Base-by-base conservation (phyloP, 2,113 vertebrate species). In the Chlorocebus sabaeus region DNA sequence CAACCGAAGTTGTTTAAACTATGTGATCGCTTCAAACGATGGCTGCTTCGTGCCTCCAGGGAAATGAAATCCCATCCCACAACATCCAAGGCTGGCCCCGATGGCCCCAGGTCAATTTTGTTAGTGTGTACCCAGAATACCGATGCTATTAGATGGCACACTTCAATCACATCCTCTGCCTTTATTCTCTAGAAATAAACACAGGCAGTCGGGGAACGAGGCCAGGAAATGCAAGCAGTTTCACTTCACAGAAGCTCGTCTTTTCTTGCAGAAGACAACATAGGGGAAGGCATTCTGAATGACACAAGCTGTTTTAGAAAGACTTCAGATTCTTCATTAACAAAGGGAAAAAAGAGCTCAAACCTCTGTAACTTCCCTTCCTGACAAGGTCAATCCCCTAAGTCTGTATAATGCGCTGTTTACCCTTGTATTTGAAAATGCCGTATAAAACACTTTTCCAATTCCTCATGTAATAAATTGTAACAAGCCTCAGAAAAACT, bases 111-210 rank as follows among this genome's bases (percentile, higher is more conserved):
- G 78, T 38, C 43, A 16, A 30, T 18, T 1, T 1, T 30, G 18
- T 17, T 45, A 40, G 30, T 18, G 8, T 11, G 27, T 17, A 38
- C 40, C 1, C 8, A 57, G 40, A 22, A n/a, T 30, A 5, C 40
- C 43, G 6, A 12, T 8, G 16, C 27, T 2, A 2, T 0, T 4
- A n/a, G 48, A 13, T 22, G 9, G 35, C 11, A 45, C 25, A 40
- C 68, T 30, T 18, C 40, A 43, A 38, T 6, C 16, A 59, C 8
- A 25, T 3, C 83, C 67, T 43, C 40, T 8, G 61, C 4, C 22
- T 55, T 50, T n/a, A 61, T 18, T 55, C n/a, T 8, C 11, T 61
- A 40, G 48, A 61, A 8, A 61, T 16, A 85, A 72, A n/a, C 2
- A 23, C 27, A 30, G 38, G 90, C 45, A 38, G 76, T 38, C 48